Evolutionary conservation across 1,140 invertebrate genomes (phyloP).

Genomic region (Bombus sibiricus): DNA sequence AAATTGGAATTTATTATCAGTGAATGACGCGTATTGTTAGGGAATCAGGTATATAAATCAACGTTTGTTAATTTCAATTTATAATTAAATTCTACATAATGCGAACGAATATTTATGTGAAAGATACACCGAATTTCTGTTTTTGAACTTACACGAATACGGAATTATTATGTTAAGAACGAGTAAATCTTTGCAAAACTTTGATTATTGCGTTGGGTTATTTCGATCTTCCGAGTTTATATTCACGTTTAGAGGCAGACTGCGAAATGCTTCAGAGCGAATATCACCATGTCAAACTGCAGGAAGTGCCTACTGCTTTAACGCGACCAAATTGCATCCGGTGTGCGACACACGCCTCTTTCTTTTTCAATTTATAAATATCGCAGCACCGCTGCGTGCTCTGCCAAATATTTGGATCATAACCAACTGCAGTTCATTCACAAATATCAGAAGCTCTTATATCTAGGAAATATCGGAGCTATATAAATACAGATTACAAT

Average conservation of each 20-base stretch:
- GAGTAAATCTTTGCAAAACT: neutral
- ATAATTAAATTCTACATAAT: neutral
- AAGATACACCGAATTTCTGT: neutral
- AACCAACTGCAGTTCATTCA: constrained; percentile 16
- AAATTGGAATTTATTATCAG: constrained; percentile 28
- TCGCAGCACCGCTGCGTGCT: neutral
- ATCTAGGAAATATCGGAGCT: neutral
- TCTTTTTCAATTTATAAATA: constrained; percentile 56
- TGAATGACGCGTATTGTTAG: neutral
- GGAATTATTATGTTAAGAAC: neutral
- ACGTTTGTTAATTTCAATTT: constrained; percentile 22
- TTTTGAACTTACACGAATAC: too few relatives aligned
- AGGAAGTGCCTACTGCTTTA: constrained; percentile 47
- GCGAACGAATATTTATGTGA: constrained; percentile 4
- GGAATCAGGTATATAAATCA: neutral
- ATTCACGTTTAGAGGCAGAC: neutral
- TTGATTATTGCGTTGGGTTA: neutral
- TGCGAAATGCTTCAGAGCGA: neutral
- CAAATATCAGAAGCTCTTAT: neutral
- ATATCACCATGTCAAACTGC: constrained; percentile 32
- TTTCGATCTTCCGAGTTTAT: neutral
- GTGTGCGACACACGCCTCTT: constrained; percentile 8
- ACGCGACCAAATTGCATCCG: constrained; percentile 53
- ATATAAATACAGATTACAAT: neutral
- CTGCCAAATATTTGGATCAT: neutral